Percentiles rank a stretch among this genome's conserved stretches.
These are phyloP conservation scores for Calephelis perditalis DNA, from an alignment of 2,888 invertebrate species.

Conservation along the genomic window DNA sequence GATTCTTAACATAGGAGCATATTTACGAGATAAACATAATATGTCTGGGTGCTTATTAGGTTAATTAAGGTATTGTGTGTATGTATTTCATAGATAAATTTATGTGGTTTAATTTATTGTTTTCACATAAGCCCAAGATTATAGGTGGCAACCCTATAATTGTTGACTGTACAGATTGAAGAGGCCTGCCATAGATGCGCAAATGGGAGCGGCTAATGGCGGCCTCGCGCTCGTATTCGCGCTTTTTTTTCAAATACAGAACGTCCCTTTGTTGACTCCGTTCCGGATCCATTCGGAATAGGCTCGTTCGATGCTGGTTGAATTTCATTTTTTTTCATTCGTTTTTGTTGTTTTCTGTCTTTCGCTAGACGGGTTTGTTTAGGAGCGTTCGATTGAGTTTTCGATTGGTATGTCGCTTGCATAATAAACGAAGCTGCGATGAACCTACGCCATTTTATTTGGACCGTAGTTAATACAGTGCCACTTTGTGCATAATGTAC, in stretches of 20 bases:
- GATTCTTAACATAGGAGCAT: too few species aligned
- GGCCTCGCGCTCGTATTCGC: constrained; percentile 65
- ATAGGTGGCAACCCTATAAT: constrained; percentile 39
- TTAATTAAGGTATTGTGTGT: too few species aligned
- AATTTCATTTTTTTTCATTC: constrained; percentile 44
- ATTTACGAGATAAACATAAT: too few species aligned
- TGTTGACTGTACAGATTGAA: constrained; percentile 71
- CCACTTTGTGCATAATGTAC: not conserved
- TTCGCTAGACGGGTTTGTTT: constrained; percentile 50
- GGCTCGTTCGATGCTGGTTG: constrained; percentile 58
- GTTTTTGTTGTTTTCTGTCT: constrained; percentile 48
- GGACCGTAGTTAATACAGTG: not conserved
- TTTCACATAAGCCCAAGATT: constrained; percentile 6
- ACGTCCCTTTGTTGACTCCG: constrained; percentile 72
- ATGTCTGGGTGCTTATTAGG: too few species aligned
- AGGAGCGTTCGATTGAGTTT: constrained; percentile 33
- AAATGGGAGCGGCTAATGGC: constrained; percentile 73
- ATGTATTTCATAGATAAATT: too few species aligned
- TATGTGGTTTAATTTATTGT: too few species aligned
- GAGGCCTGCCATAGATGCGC: constrained; percentile 65
- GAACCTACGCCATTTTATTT: constrained; percentile 7
- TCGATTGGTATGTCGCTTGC: constrained; percentile 25
- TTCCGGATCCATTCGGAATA: constrained; percentile 64
- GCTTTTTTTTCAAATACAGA: constrained; percentile 64
- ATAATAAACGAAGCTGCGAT: constrained; percentile 16